These are phyloP conservation scores for Taurulus bubalis DNA, from an alignment of 2,113 vertebrate species.

Conservation along the genomic window DNA sequence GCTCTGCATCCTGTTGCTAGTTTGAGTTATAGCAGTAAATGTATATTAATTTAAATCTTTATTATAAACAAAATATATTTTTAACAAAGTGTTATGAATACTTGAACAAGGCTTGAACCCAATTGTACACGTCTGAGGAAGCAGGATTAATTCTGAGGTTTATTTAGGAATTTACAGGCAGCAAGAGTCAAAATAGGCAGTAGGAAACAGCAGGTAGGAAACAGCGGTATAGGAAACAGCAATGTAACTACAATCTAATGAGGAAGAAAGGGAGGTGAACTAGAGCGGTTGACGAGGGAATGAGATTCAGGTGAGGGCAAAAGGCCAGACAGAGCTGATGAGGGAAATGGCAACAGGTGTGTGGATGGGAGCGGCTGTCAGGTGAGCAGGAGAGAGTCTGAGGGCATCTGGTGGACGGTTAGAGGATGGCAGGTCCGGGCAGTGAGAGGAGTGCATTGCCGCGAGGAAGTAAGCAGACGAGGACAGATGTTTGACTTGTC, in stretches of 20 bases:
- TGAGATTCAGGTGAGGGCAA: not conserved
- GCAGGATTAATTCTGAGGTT: no score
- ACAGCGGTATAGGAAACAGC: no score
- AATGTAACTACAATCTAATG: not conserved
- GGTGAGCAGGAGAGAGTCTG: not conserved
- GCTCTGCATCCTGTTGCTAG: not conserved
- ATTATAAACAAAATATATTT: no score
- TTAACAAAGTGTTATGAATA: no score
- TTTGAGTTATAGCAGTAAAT: not conserved
- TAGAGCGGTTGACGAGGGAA: not conserved
- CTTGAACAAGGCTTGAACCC: no score
- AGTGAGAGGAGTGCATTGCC: not conserved
- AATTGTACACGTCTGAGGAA: no score
- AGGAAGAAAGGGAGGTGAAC: not conserved
- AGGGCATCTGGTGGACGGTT: not conserved
- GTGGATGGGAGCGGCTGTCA: not conserved
- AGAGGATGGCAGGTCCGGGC: not conserved
- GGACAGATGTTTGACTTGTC: not conserved
- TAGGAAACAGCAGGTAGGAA: no score
- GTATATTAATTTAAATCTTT: no score
- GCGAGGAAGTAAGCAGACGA: not conserved
- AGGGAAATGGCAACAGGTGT: not conserved
- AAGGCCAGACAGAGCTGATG: not conserved
- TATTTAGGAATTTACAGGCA: no score
- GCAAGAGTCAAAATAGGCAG: no score